Evolutionary conservation across 2,888 invertebrate species (phyloP), one percentile per base, ranked within the genome.

Genomic region (Psylliodes chrysocephalus): DNA sequence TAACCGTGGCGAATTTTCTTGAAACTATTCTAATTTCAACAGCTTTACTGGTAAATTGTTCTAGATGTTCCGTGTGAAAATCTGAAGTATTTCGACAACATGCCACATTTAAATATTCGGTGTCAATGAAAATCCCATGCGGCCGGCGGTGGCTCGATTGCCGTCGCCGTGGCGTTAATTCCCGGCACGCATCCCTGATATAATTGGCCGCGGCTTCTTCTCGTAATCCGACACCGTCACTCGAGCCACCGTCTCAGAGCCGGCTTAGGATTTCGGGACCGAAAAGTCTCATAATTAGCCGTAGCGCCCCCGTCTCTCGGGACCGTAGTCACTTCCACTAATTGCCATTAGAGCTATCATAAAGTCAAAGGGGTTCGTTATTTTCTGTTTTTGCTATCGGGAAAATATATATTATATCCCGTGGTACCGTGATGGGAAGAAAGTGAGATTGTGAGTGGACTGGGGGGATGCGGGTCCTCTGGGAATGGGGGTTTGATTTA

Each of bases 211-310:
- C 40, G 47, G 47, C 62, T 51, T 73, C 80, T 80, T 80, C 60
- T 49, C 73, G 81, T 81, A 81, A 81, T 79, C 80, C 79, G 77
- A 79, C 80, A 78, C 80, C 78, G 49, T 59, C 59, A 49, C 49
- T 28, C 49, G 49, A 53, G n/a, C 33, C 52, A 46, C 60, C 52
- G 52, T 72, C 75, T 75, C 75, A 76, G 74, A 81, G 79, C 79
- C 78, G 77, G 81, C 80, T 81, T 80, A 80, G 78, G 76, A 79
- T 79, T 81, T 78, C 79, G 77, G 71, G 70, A 71, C 61, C 72
- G 74, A 76, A 75, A 76, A 75, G 72, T 76, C 74, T 73, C 74
- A 73, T 76, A 77, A 77, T 77, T 77, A 77, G 77, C 68, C 66
- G n/a, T n/a, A 65, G 66, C 59, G 75, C 72, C 73, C 59, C 55